Evolutionary conservation across 2,797 vertebrate species (phyloP).

Genomic region (Limosa lapponica): DNA sequence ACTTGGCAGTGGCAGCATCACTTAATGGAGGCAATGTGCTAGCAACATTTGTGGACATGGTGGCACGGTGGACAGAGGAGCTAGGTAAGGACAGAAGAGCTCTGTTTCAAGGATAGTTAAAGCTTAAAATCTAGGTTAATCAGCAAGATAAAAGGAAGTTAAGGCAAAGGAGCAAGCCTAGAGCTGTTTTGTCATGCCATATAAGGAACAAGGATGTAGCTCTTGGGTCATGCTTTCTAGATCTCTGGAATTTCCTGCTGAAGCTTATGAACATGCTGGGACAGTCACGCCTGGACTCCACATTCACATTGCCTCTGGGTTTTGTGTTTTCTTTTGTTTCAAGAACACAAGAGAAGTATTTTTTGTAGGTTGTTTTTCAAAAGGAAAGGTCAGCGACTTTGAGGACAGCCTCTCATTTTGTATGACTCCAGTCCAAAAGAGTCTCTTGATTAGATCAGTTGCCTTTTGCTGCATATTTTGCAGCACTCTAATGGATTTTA

Average conservation of each 20-base stretch:
- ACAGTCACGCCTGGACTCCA: neutral
- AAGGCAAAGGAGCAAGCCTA: neutral
- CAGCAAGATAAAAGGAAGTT: neutral
- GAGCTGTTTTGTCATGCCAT: neutral
- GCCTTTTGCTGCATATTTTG: neutral
- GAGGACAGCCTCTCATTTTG: neutral
- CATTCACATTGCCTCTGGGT: neutral
- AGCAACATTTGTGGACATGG: slow-evolving; percentile 88
- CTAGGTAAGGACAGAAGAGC: slow-evolving; percentile 79
- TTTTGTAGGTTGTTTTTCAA: neutral
- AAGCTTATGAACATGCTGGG: neutral
- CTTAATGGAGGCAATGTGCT: slow-evolving; percentile 95
- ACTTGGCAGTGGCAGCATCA: slow-evolving; percentile 92
- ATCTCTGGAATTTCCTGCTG: slow-evolving; percentile 37
- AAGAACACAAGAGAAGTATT: neutral
- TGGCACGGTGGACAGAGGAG: slow-evolving; percentile 88
- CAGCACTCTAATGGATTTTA: neutral
- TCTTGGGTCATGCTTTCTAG: neutral
- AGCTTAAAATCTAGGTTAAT: neutral
- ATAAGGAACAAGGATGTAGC: neutral
- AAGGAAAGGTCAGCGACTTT: neutral
- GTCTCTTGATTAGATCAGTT: neutral
- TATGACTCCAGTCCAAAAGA: neutral
- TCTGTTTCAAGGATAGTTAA: neutral
- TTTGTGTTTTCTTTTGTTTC: neutral